phyloP scores from a whole-genome alignment of 2,888 invertebrate genomes.

The Selenia dentaria region DNA sequence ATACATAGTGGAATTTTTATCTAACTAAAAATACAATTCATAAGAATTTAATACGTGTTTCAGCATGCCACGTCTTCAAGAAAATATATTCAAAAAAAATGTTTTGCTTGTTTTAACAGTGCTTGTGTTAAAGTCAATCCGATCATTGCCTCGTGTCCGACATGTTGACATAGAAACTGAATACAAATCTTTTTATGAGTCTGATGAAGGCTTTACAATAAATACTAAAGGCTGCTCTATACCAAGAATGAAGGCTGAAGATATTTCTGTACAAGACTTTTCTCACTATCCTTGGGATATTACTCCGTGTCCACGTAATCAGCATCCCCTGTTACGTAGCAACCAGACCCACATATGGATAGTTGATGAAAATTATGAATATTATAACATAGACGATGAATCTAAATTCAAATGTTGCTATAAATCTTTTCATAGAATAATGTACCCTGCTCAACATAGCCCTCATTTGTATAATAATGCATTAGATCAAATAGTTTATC shows the following conservation, averaged over 20 bases:
- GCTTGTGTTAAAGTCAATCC: neutral
- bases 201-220: conserved; percentile 61
- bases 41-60: conserved; percentile 3
- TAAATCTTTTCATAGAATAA: conserved; percentile 69
- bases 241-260: conserved; percentile 82
- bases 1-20: no score
- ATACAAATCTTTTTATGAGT: conserved; percentile 3
- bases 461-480: neutral
- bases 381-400: conserved; percentile 43
- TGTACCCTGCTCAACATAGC: neutral
- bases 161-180: neutral
- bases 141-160: neutral
- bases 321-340: conserved; percentile 44
- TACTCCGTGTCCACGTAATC: conserved; percentile 27
- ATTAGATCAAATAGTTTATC: conserved; percentile 59
- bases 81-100: conserved; percentile 2
- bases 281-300: conserved; percentile 2
- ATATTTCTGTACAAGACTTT: conserved; percentile 39
- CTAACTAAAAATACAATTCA: neutral
- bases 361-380: conserved; percentile 51
- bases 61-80: conserved; percentile 10
- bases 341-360: conserved; percentile 83
- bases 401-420: conserved; percentile 83
- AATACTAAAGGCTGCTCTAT: conserved; percentile 86
- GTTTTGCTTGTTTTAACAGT: conserved; percentile 1